Evolutionary conservation across 2,888 invertebrate species (phyloP), one percentile per base, ranked within the genome.

Genomic region (Ochlodes sylvanus): DNA sequence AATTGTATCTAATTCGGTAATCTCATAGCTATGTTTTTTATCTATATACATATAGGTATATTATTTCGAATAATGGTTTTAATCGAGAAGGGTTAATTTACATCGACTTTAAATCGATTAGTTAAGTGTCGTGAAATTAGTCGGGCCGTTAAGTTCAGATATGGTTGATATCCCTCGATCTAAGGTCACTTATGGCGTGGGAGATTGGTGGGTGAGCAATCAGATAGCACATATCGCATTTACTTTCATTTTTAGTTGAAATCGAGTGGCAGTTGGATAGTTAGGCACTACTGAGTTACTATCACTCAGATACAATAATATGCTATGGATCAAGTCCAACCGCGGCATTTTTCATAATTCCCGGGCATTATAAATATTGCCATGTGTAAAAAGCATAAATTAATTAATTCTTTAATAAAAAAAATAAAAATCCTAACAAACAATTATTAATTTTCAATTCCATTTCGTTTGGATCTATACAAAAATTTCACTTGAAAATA

Each of bases 1-100:
- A 78, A 77, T 73, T 64, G 74, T 34, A 32, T 27, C 70, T 73
- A 73, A 75, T 74, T 67, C 63, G 10, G 65, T 63, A 44, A 60
- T 27, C 27, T 27, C 47, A 62, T 74, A 73, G 56, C 56, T 44
- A 38, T 55, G 71, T 75, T 73, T 75, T 74, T 42, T 42, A 63
- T n/a, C n/a, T n/a, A n/a, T n/a, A n/a, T n/a, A n/a, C n/a, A n/a
- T 32, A 19, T 54, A 6, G 14, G 42, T 27, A 27, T 5, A 27
- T 27, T 27, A 4, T 27, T 27, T 27, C 27, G 44, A 47, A 64
- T 32, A 64, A 64, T 64, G 47, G 44, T 44, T 56, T 6, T 47
- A 64, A 56, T 56, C 32, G 55, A 27, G 7, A 62, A 55, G 19
- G 44, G 14, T 52, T 44, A 56, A 55, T 44, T 56, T 15, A 19